phyloP scores from a whole-genome alignment of 2,888 invertebrate species.

The Leucoma salicis region DNA sequence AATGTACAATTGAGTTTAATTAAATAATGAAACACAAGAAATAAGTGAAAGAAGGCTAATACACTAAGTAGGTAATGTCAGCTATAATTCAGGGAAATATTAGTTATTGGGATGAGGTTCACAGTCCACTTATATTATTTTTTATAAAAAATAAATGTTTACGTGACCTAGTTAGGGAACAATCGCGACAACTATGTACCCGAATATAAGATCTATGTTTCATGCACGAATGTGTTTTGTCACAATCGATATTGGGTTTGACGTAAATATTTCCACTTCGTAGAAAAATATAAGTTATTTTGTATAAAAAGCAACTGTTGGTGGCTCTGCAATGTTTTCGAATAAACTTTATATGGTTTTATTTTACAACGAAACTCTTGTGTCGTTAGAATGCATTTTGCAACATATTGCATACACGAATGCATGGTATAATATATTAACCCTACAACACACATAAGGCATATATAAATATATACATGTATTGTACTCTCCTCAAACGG shows the following conservation, averaged over 20 bases:
- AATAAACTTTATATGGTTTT: slow-evolving; percentile 15
- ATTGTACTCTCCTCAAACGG: slow-evolving; percentile 9
- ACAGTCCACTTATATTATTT: slow-evolving; percentile 23
- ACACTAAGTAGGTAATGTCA: background rate
- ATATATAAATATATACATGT: no score
- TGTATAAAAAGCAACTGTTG: slow-evolving; percentile 1
- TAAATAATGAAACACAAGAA: no score
- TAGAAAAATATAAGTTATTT: slow-evolving; percentile 12
- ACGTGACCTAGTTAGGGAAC: slow-evolving; percentile 51
- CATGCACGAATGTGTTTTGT: slow-evolving; percentile 35
- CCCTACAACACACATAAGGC: background rate
- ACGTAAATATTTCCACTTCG: slow-evolving; percentile 17
- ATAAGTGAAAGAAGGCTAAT: background rate
- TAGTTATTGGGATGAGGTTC: slow-evolving; percentile 5
- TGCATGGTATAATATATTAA: background rate
- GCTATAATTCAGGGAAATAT: background rate
- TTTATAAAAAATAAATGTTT: slow-evolving; percentile 45
- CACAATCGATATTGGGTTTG: slow-evolving; percentile 28
- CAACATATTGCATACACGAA: slow-evolving; percentile 4
- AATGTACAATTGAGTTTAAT: background rate
- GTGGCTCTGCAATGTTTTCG: slow-evolving; percentile 6
- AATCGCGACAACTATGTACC: slow-evolving; percentile 38
- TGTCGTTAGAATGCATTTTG: slow-evolving; percentile 12
- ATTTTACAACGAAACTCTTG: slow-evolving; percentile 19
- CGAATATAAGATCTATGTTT: slow-evolving; percentile 36